A percentile compares a stretch with the other conserved stretches of the same genome.
phyloP scores from a whole-genome alignment of 1,140 invertebrate genomes.

The Formica selysi region DNA sequence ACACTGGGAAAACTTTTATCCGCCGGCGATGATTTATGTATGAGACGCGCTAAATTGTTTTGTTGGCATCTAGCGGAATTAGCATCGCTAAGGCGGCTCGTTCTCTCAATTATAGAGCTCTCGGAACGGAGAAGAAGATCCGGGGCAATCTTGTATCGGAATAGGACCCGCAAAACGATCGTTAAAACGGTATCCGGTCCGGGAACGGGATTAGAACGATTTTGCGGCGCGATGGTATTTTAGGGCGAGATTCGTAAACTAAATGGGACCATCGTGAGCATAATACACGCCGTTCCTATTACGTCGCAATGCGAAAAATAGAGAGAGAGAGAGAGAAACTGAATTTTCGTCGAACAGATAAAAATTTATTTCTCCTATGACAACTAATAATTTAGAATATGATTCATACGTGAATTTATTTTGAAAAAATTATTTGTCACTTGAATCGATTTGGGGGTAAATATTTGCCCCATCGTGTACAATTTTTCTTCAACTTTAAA shows the following conservation, averaged over 20 bases:
- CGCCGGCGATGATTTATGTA: constrained; percentile 56
- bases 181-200: constrained; percentile 22
- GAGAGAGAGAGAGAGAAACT: not conserved
- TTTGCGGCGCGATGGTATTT: not conserved
- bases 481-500: not conserved
- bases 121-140: constrained; percentile 23
- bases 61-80: constrained; percentile 54
- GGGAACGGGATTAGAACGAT: constrained; percentile 15
- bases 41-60: constrained; percentile 58
- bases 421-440: not conserved
- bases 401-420: not conserved
- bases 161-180: constrained; percentile 34
- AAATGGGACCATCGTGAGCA: not conserved
- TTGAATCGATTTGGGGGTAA: not conserved
- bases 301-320: not conserved
- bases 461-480: not conserved
- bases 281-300: not conserved
- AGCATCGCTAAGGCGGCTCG: constrained; percentile 45
- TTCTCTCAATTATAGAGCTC: constrained; percentile 46
- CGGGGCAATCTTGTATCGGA: not conserved
- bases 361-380: not conserved
- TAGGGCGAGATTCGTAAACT: not conserved
- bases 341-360: not conserved
- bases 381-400: not conserved
- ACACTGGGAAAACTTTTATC: constrained; percentile 49